phyloP scores from a whole-genome alignment of 2,113 vertebrate genomes.

The Strigops habroptila region DNA sequence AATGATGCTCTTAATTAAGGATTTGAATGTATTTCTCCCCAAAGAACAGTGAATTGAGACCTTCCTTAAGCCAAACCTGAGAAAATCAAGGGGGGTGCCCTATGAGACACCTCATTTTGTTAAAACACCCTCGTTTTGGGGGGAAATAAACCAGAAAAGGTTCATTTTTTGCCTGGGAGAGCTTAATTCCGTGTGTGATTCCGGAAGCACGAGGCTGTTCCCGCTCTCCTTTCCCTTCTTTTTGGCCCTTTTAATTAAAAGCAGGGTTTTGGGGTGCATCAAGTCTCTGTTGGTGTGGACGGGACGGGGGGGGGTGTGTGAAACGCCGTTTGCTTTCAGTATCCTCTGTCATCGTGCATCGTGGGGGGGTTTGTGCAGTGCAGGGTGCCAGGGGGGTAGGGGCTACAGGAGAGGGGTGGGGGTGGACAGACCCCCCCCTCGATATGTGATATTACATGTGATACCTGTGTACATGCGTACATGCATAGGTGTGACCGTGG shows the following conservation, averaged over 20 bases:
- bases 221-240: background rate
- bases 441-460: background rate
- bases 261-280: background rate
- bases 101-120: background rate
- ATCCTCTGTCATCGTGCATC: no score
- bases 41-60: no score
- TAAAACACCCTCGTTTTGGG: background rate
- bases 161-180: background rate
- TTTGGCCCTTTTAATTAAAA: background rate
- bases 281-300: background rate
- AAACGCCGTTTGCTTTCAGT: background rate
- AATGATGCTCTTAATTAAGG: background rate
- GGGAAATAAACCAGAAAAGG: background rate
- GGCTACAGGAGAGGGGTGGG: no score
- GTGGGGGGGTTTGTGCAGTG: no score
- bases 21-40: background rate
- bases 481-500: background rate
- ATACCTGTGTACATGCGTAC: background rate
- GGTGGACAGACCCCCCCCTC: no score
- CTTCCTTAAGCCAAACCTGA: background rate
- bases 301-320: background rate
- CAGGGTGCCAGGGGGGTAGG: no score
- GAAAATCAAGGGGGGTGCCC: accelerated
- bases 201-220: background rate
- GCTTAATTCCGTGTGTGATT: background rate